Evolutionary conservation across 2,113 vertebrate genomes (phyloP).

Genomic region (Poeciliopsis turrubarensis): DNA sequence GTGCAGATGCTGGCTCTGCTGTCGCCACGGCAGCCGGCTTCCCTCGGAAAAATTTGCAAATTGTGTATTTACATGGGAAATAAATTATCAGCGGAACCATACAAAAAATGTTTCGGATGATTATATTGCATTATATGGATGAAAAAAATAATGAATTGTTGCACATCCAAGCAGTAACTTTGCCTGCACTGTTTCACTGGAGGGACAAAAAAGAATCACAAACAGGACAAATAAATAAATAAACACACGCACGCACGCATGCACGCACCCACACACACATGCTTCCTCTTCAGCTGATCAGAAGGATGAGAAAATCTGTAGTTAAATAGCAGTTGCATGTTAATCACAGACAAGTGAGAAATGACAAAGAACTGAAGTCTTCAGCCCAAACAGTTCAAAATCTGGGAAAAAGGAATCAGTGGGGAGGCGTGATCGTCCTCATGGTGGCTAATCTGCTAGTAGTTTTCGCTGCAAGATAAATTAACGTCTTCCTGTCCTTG

Average conservation of each 20-base stretch:
- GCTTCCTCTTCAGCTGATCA: constrained; percentile 48
- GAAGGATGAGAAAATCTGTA: constrained; percentile 67
- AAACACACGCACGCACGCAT: constrained; percentile 18
- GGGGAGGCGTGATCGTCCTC: constrained; percentile 30
- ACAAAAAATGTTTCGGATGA: constrained; percentile 65
- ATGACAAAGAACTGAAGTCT: constrained; percentile 43
- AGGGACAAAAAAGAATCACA: constrained; percentile 63
- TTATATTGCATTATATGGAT: constrained; percentile 72
- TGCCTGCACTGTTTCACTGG: constrained; percentile 35
- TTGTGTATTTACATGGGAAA: constrained; percentile 77
- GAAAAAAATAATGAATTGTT: constrained; percentile 70
- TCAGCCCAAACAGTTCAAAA: constrained; percentile 45
- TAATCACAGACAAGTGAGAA: constrained; percentile 55
- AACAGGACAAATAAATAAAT: constrained; percentile 78
- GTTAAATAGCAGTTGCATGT: constrained; percentile 50
- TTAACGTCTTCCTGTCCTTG: constrained; percentile 24
- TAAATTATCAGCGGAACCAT: constrained; percentile 72
- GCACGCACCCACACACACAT: constrained; percentile 22
- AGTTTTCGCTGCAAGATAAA: background rate
- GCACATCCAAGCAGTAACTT: constrained; percentile 43
- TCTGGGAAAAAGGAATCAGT: constrained; percentile 15
- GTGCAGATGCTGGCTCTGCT: constrained; percentile 30
- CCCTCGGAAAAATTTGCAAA: constrained; percentile 59
- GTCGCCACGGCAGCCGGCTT: constrained; percentile 14
- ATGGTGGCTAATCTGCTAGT: constrained; percentile 28